Conservation (phyloP, 2,888 invertebrate species). For the Temnothorax rugatulus region DNA sequence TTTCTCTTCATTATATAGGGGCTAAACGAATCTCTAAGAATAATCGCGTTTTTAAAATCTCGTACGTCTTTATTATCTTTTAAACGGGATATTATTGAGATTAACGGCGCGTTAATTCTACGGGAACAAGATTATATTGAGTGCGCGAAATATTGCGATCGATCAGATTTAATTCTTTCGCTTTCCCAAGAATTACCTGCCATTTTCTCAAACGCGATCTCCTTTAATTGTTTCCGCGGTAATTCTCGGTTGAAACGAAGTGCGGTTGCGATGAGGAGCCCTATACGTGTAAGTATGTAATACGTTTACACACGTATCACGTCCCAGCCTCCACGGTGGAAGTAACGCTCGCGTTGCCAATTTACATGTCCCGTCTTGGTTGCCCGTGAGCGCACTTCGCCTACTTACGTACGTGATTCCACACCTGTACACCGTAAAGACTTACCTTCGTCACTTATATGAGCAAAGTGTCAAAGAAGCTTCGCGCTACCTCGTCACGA, state of each 20-base stretch:
- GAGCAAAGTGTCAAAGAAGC: constrained; percentile 32
- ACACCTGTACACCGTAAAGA: constrained; percentile 6
- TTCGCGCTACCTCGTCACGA: neutral
- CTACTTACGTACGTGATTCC: constrained; percentile 23
- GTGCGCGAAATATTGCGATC: neutral
- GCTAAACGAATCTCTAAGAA: neutral
- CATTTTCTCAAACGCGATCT: neutral
- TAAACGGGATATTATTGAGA: constrained; percentile 10
- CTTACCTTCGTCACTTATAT: constrained; percentile 15
- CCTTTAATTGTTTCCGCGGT: constrained; percentile 16
- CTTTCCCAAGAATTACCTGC: neutral
- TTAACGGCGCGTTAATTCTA: neutral
- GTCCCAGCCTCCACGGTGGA: neutral
- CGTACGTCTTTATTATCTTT: constrained; percentile 13
- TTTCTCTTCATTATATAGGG: constrained; percentile 6
- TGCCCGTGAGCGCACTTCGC: neutral
- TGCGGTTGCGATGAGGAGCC: neutral
- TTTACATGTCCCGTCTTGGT: constrained; percentile 31
- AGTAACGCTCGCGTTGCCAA: constrained; percentile 33
- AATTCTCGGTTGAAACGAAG: constrained; percentile 18
- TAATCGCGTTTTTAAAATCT: neutral
- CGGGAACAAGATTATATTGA: neutral
- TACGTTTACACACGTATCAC: constrained; percentile 34
- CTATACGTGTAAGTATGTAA: constrained; percentile 19
- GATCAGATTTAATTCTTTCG: neutral